These are phyloP conservation scores for Hozukius guyotensis DNA, from an alignment of 2,797 vertebrate genomes.

Conservation along the genomic window DNA sequence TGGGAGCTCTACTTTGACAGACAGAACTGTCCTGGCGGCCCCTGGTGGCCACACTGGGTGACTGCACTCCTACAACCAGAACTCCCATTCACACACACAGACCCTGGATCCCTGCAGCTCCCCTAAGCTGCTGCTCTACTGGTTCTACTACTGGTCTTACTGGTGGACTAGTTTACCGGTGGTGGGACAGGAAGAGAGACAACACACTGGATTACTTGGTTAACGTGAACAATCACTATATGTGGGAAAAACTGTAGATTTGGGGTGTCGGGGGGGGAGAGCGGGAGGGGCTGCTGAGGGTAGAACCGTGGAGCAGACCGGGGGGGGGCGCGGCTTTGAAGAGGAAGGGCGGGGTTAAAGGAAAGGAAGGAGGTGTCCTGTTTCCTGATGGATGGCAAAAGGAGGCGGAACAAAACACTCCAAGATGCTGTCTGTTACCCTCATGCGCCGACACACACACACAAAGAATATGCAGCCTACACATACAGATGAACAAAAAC, in stretches of 20 bases:
- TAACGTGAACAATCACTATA: neutral
- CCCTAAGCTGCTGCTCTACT: neutral
- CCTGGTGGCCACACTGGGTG: constrained; percentile 41
- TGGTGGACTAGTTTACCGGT: neutral
- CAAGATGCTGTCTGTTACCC: constrained; percentile 3
- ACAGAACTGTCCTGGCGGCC: constrained; percentile 32
- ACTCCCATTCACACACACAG: constrained; percentile 73
- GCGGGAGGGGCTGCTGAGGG: constrained; percentile 23
- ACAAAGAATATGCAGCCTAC: neutral
- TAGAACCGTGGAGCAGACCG: neutral
- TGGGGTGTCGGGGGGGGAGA: constrained; percentile 28
- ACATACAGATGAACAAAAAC: neutral
- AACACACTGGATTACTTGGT: neutral
- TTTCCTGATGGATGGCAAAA: constrained; percentile 8
- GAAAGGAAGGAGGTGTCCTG: constrained; percentile 18
- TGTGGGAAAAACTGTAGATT: constrained; percentile 22
- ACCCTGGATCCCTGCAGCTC: constrained; percentile 42
- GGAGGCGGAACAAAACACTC: neutral
- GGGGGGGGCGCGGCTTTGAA: constrained; percentile 22
- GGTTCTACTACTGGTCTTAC: neutral
- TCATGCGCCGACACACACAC: neutral
- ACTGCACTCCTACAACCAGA: constrained; percentile 59
- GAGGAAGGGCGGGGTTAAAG: constrained; percentile 21
- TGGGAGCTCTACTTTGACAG: neutral
- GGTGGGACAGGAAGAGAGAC: neutral